Base-by-base conservation (phyloP, 2,797 vertebrate genomes). In the Muscicapa comitata region DNA sequence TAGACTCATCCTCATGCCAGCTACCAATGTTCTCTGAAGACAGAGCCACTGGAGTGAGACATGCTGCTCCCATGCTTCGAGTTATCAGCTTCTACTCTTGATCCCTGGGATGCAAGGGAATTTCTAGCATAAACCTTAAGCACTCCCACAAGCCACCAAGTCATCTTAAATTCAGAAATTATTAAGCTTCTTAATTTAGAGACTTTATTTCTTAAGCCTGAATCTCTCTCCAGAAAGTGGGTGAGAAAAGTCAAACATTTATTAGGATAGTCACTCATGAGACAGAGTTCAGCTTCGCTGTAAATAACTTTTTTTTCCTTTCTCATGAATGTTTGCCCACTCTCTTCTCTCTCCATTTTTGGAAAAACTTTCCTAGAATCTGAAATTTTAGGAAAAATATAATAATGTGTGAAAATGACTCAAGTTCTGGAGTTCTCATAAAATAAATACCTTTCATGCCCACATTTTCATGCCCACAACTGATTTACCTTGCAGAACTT, bases 181-280 rank as follows among this genome's bases (percentile, higher is more conserved):
- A 98, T 96, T 98, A 98, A 98, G 97, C 97, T 97, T 96, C 98
- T 98, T 98, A 98, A 98, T 98, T 97, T 97, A 97, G 94, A 88
- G 87, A 91, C 95, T 97, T 96, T 94, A 96, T 96, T 97, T 94
- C 92, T 96, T 94, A 97, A 98, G 93, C 78, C 82, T 87, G 91
- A 95, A 88, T 95, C 88, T 96, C 78, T 90, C 65, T 71, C 33
- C 73, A 90, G 70, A 94, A 97, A 95, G 75, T 72, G 50, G 17
- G 26, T 68, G 75, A 94, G 88, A 95, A 93, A 96, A 93, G 68
- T 92, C 40, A 90, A 80, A 92, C 26, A 28, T 96, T 96, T 97
- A 91, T 95, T 96, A 94, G 88, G 92, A 61, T 63, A 97, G 87
- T 97, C 86, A 95, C 90, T 97, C 96, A 97, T 97, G 95, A 92